Conservation (phyloP, 2,113 vertebrate genomes). For the Elgaria multicarinata region DNA sequence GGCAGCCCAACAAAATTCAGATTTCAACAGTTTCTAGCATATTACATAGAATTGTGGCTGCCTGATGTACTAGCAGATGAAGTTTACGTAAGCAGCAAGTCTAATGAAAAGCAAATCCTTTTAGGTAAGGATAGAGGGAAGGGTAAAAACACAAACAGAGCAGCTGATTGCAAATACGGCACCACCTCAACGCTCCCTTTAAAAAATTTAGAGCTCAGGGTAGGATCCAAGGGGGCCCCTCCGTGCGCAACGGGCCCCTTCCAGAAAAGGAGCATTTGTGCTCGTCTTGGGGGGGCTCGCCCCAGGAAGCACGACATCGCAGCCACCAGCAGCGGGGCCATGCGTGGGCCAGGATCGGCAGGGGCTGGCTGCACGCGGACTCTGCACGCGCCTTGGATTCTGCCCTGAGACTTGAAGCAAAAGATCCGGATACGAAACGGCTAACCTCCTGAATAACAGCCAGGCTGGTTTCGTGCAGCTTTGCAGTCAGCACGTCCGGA, state of each 20-base stretch:
- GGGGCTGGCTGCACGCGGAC: too few species aligned
- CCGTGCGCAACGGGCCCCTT: too few species aligned
- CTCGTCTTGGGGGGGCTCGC: too few species aligned
- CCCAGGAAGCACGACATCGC: too few species aligned
- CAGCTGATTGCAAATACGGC: not conserved
- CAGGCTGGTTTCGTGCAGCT: constrained; percentile 90
- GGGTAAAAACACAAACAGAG: not conserved
- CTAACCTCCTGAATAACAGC: constrained; percentile 91
- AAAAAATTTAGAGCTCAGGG: constrained; percentile 5
- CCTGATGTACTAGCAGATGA: not conserved
- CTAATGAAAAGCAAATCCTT: not conserved
- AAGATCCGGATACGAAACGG: constrained; percentile 31
- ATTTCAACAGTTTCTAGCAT: not conserved
- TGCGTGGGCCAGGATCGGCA: too few species aligned
- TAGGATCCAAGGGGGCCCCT: too few species aligned
- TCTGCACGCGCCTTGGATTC: too few species aligned
- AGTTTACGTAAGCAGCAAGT: not conserved
- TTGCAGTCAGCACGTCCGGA: constrained; percentile 79
- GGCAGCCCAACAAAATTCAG: not conserved
- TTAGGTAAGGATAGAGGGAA: not conserved
- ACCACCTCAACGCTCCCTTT: not conserved
- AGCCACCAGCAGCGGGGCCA: too few species aligned
- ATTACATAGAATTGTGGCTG: not conserved
- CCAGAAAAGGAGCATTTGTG: too few species aligned
- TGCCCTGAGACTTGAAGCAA: not conserved